These are phyloP conservation scores for Mactra quadrangularis DNA, from an alignment of 1,140 invertebrate genomes.

Conservation along the genomic window DNA sequence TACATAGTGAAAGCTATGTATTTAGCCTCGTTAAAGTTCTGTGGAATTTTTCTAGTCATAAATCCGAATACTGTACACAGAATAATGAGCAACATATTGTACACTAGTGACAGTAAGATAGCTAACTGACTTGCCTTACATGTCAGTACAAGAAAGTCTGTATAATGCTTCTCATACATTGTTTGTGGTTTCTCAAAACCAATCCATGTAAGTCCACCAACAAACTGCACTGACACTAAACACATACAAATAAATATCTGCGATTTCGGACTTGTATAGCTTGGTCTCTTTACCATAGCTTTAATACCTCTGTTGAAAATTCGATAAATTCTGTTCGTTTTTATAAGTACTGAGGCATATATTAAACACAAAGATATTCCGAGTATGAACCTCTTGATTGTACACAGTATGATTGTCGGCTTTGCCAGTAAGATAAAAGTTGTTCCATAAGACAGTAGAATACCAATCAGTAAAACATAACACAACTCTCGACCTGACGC, in stretches of 20 bases:
- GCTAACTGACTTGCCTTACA: conserved; percentile 89
- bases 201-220: conserved; percentile 85
- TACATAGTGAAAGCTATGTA: conserved; percentile 98
- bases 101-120: conserved; percentile 89
- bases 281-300: conserved; percentile 93
- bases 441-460: conserved; percentile 80
- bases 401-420: conserved; percentile 87
- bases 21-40: conserved; percentile 98
- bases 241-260: conserved; percentile 95
- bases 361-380: conserved; percentile 89
- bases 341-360: conserved; percentile 90
- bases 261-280: conserved; percentile 96
- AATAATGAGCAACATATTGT: conserved; percentile 90
- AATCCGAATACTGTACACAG: conserved; percentile 91
- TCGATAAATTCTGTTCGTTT: conserved; percentile 90
- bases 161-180: conserved; percentile 69
- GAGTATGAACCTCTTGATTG: conserved; percentile 87
- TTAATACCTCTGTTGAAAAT: conserved; percentile 90
- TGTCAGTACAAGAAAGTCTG: conserved; percentile 85
- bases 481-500: conserved; percentile 83
- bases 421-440: conserved; percentile 81
- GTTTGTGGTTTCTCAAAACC: conserved; percentile 86
- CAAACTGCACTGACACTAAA: conserved; percentile 86
- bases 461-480: conserved; percentile 83
- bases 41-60: conserved; percentile 95